Base-by-base conservation (phyloP, 2,888 invertebrate species). In the Sisyra terminalis region DNA sequence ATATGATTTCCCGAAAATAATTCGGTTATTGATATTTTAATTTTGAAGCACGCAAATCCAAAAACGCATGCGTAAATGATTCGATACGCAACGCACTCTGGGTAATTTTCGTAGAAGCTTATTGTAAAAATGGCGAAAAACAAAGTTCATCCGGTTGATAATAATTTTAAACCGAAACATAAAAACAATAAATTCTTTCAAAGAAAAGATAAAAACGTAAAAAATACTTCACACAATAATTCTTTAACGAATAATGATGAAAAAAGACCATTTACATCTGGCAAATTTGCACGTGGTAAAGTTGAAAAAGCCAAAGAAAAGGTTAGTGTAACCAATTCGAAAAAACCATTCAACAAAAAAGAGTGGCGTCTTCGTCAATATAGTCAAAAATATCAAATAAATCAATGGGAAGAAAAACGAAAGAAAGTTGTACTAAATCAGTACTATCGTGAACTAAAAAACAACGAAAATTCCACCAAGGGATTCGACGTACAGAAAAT, bases 271-370 rank as follows among this genome's bases (percentile, higher is more conserved):
- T 24, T 18, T 18, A n/a, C 32, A 42, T 10, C 13, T 15, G 9
- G 10, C 18, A 24, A 36, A 24, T 37, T 42, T 41, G 7, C 5
- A 15, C 11, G 17, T 15, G 32, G 32, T 32, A 32, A 32, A 32
- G 14, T 32, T 13, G 11, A 41, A 35, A 40, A 40, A 41, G 32
- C 13, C 32, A 31, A 15, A 16, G 13, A 31, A 14, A 24, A 24
- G 24, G 24, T 24, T 24, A 24, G 24, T 10, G 31, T 6, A 17
- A 43, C 40, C 49, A 55, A 46, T 46, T 57, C 57, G 1, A 74
- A 73, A 50, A 75, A 71, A 54, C 68, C 69, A 0, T 80, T 80
- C 55, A 73, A 80, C 50, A 80, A 80, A 52, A 77, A 75, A 48
- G 63, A 67, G 17, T 80, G 77, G 53, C 65, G 79, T 29, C 51